Evolutionary conservation across 2,888 invertebrate species (phyloP).

Genomic region (Nemoura dubitans): DNA sequence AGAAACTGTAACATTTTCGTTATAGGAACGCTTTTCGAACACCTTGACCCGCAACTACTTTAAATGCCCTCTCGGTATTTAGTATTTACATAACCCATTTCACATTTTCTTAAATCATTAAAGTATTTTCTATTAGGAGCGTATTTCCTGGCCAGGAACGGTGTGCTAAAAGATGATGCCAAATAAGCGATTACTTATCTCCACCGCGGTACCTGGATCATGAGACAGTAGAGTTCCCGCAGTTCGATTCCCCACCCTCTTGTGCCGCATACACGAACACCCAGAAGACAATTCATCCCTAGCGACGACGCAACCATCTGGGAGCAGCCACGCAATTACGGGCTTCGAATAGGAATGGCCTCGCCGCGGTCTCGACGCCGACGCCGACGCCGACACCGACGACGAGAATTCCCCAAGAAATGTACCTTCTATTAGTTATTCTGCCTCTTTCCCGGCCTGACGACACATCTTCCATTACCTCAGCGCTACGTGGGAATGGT

Average conservation of each 20-base stretch:
- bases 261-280: not conserved
- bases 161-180: no score
- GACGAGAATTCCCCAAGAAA: conserved; percentile 33
- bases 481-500: conserved; percentile 26
- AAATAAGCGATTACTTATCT: no score
- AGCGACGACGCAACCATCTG: not conserved
- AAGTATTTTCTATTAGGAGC: not conserved
- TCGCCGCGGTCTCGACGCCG: not conserved
- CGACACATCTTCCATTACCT: conserved; percentile 37
- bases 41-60: not conserved
- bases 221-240: not conserved
- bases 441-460: conserved; percentile 33
- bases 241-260: conserved; percentile 16
- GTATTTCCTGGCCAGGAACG: no score
- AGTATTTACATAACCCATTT: not conserved
- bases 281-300: conserved; percentile 39
- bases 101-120: not conserved
- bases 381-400: not conserved
- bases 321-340: conserved; percentile 37
- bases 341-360: conserved; percentile 26
- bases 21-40: not conserved
- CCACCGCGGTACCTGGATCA: not conserved
- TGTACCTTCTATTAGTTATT: conserved; percentile 43
- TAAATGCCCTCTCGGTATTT: not conserved
- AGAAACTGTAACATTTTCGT: not conserved